Conservation (phyloP, 1,140 invertebrate genomes). For the Drosophila ogumai region DNA sequence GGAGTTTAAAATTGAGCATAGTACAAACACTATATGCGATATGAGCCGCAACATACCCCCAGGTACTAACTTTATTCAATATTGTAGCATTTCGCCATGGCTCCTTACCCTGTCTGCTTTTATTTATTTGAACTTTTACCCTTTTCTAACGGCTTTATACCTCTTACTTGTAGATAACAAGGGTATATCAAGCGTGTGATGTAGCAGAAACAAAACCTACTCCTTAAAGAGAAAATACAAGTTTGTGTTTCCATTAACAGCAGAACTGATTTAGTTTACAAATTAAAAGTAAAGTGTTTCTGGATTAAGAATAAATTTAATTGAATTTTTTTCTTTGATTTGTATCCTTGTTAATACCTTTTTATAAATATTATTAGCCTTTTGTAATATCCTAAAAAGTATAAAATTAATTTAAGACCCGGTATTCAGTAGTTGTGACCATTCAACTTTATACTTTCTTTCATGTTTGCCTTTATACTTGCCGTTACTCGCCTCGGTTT, state of each 20-base stretch:
- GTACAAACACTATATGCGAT: constrained; percentile 16
- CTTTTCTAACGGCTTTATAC: constrained; percentile 17
- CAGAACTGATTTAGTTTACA: not conserved
- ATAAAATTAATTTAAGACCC: not conserved
- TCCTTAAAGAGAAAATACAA: not conserved
- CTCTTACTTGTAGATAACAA: not conserved
- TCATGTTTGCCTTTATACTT: constrained; percentile 20
- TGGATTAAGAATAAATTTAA: not conserved
- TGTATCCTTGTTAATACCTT: not conserved
- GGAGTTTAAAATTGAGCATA: not conserved
- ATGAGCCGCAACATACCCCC: constrained; percentile 71
- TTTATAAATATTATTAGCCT: not conserved
- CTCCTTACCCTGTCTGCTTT: constrained; percentile 34
- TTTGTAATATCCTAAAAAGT: not conserved
- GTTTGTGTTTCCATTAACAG: not conserved
- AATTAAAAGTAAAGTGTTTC: not conserved
- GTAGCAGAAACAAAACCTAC: no score
- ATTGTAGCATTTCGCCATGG: constrained; percentile 62
- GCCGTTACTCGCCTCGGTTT: constrained; percentile 32
- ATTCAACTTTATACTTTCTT: not conserved
- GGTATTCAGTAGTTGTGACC: not conserved
- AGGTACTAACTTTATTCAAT: constrained; percentile 82
- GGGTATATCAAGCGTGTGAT: not conserved
- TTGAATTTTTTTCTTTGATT: not conserved
- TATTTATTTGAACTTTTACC: constrained; percentile 76